Evolutionary conservation across 92 coral and sea anemone species (phyloP).

Genomic region (Heliopora coerulea): DNA sequence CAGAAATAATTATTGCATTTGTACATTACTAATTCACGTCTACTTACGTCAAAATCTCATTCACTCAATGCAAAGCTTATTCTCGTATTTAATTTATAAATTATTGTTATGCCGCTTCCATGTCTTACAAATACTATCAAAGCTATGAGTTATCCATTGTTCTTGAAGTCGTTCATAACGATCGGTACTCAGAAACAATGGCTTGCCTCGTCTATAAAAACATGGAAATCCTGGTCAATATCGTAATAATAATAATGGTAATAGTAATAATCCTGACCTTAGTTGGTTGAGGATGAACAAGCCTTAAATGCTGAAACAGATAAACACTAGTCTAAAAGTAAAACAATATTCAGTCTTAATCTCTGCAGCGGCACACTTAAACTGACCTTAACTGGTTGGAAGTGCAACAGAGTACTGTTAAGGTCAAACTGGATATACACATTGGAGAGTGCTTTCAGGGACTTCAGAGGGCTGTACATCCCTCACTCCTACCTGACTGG

Average conservation of each 20-base stretch:
- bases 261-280: not conserved
- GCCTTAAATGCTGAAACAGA: too few species aligned
- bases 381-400: too few species aligned
- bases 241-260: not conserved
- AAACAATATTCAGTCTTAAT: too few species aligned
- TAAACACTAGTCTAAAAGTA: too few species aligned
- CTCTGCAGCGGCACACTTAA: too few species aligned
- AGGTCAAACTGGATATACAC: too few species aligned
- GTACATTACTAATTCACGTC: conserved; percentile 8
- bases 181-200: conserved; percentile 82
- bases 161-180: conserved; percentile 86
- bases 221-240: not conserved
- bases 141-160: conserved; percentile 94
- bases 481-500: too few species aligned
- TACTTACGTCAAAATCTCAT: not conserved
- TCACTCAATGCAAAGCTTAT: not conserved
- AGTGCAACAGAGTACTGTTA: too few species aligned
- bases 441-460: too few species aligned
- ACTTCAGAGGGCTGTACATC: too few species aligned
- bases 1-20: conserved; percentile 22
- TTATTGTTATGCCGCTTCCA: conserved; percentile 82
- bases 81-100: conserved; percentile 34
- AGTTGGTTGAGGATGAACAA: too few species aligned
- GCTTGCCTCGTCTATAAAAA: conserved; percentile 86
- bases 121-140: conserved; percentile 90